Evolutionary conservation across 1,140 invertebrate species (phyloP).

Genomic region (Hyles euphorbiae): DNA sequence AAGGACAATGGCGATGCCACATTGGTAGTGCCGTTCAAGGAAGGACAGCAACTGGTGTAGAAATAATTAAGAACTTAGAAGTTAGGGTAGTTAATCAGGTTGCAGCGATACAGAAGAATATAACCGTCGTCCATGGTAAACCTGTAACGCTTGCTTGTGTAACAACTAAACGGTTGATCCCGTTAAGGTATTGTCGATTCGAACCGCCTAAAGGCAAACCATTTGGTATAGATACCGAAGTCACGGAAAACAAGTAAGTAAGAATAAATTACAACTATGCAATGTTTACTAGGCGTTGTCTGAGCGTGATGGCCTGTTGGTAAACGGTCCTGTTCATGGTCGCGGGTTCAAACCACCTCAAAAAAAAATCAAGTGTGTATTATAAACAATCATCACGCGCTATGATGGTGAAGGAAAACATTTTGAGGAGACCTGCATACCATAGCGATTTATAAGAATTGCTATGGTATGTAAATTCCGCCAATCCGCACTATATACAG

Average conservation of each 20-base stretch:
- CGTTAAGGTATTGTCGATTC: slow-evolving; percentile 58
- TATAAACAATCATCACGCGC: too few relatives aligned
- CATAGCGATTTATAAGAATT: too few relatives aligned
- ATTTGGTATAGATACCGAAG: slow-evolving; percentile 50
- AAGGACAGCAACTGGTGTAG: slow-evolving; percentile 26
- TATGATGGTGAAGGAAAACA: too few relatives aligned
- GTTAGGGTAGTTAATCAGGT: slow-evolving; percentile 49
- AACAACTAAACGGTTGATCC: slow-evolving; percentile 37
- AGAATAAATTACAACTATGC: not conserved
- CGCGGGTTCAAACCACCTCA: too few relatives aligned
- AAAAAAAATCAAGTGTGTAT: too few relatives aligned
- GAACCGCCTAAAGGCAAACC: slow-evolving; percentile 51
- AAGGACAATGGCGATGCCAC: slow-evolving; percentile 56
- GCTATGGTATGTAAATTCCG: too few relatives aligned
- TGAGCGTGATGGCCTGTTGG: too few relatives aligned
- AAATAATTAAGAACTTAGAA: slow-evolving; percentile 44
- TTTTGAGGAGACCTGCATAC: too few relatives aligned
- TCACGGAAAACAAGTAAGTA: slow-evolving; percentile 46
- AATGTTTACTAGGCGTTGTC: not conserved
- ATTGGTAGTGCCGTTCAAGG: slow-evolving; percentile 28
- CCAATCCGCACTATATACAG: too few relatives aligned
- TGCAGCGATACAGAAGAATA: slow-evolving; percentile 45
- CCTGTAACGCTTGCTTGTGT: slow-evolving; percentile 42
- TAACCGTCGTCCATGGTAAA: slow-evolving; percentile 38
- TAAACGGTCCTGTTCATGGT: too few relatives aligned